Conservation (phyloP, 2,888 invertebrate genomes). For the Sericinus montela region DNA sequence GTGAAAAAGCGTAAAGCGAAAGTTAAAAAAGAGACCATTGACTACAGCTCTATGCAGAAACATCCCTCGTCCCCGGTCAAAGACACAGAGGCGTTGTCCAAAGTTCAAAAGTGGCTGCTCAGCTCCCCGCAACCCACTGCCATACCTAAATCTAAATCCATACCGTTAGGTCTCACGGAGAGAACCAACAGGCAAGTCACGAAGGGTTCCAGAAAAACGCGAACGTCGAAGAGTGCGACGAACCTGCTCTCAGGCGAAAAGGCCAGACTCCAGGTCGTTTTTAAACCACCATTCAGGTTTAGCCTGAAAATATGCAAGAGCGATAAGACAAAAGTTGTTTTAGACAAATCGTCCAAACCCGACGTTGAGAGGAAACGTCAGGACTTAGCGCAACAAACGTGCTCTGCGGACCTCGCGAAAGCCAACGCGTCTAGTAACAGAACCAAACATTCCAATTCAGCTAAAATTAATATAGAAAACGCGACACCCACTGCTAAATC, state of each 20-base stretch:
- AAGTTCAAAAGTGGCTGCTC: conserved; percentile 92
- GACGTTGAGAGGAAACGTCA: conserved; percentile 63
- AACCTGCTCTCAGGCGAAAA: conserved; percentile 83
- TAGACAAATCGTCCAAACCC: conserved; percentile 78
- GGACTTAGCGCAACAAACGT: conserved; percentile 42
- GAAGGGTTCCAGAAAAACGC: conserved; percentile 74
- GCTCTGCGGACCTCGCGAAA: conserved; percentile 45
- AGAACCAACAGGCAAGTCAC: conserved; percentile 63
- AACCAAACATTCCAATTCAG: conserved; percentile 51
- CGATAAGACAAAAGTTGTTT: conserved; percentile 82
- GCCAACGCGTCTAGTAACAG: conserved; percentile 44
- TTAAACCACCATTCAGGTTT: conserved; percentile 93
- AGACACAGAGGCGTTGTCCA: conserved; percentile 81
- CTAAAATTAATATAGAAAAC: conserved; percentile 33
- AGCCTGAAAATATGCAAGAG: conserved; percentile 88
- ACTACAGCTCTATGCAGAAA: conserved; percentile 85
- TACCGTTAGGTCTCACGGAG: conserved; percentile 85
- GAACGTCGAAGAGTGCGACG: conserved; percentile 84
- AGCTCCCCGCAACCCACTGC: conserved; percentile 82
- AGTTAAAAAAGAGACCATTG: conserved; percentile 87
- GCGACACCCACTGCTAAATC: conserved; percentile 39
- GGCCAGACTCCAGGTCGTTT: conserved; percentile 90
- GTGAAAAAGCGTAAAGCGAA: conserved; percentile 77
- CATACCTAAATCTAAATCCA: conserved; percentile 91
- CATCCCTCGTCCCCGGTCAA: conserved; percentile 77